Evolutionary conservation across 2,113 vertebrate genomes (phyloP).

Genomic region (Nanorana parkeri): DNA sequence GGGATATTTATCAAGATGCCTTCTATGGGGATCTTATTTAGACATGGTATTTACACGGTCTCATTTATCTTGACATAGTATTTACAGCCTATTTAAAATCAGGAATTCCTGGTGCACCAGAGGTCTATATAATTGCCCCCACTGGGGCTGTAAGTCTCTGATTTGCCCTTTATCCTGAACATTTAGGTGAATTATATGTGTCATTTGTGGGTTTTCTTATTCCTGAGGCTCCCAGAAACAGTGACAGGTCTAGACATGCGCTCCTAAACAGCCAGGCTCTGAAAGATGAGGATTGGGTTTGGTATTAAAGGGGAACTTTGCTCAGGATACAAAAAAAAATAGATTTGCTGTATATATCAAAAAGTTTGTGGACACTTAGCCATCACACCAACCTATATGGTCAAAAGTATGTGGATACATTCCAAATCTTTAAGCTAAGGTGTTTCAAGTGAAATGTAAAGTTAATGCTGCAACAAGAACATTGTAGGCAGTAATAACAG

Average conservation of each 20-base stretch:
- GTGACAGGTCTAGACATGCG: slow-evolving; percentile 4
- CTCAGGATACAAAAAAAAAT: too few species aligned
- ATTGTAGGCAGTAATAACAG: too few species aligned
- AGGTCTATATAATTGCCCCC: slow-evolving; percentile 29
- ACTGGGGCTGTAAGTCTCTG: slow-evolving; percentile 28
- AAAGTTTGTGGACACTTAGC: too few species aligned
- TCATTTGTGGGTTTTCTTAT: neutral
- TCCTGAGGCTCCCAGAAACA: neutral
- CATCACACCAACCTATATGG: too few species aligned
- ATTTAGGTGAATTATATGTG: slow-evolving; percentile 16
- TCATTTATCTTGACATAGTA: slow-evolving; percentile 44
- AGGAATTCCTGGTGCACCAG: neutral
- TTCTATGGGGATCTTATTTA: slow-evolving; percentile 18
- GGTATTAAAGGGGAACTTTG: too few species aligned
- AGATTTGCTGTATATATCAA: too few species aligned
- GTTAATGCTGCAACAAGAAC: too few species aligned
- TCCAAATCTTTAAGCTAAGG: too few species aligned
- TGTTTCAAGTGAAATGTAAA: too few species aligned
- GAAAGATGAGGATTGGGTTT: too few species aligned
- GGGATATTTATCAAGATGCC: slow-evolving; percentile 37
- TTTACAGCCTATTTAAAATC: slow-evolving; percentile 25
- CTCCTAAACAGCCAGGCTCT: neutral
- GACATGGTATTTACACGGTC: neutral
- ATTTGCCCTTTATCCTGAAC: slow-evolving; percentile 19
- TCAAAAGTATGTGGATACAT: too few species aligned